phyloP scores from a whole-genome alignment of 2,113 vertebrate genomes.

The Oreochromis niloticus region DNA sequence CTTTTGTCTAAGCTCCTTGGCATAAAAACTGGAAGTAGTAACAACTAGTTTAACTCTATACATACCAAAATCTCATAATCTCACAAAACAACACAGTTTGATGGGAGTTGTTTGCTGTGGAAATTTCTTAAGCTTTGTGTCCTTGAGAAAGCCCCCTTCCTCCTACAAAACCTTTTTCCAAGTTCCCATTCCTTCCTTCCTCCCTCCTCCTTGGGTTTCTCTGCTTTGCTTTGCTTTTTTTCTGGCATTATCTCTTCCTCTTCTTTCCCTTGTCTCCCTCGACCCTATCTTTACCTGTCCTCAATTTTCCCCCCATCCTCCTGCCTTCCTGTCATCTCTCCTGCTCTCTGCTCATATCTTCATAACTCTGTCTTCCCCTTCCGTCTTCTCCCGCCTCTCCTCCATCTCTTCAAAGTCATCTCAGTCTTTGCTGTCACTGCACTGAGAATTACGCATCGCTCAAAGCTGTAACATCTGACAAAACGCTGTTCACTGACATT shows the following conservation, averaged over 20 bases:
- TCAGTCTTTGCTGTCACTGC: constrained; percentile 34
- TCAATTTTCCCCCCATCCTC: background rate
- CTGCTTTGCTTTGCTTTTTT: background rate
- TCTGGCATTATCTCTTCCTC: background rate
- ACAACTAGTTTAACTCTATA: background rate
- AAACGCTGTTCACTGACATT: constrained; percentile 41
- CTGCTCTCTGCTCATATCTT: constrained; percentile 6
- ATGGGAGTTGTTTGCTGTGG: background rate
- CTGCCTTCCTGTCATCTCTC: background rate
- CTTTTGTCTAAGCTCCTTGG: background rate
- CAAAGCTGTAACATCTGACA: constrained; percentile 58
- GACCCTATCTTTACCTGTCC: background rate
- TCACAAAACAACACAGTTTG: background rate
- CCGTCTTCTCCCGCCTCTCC: constrained; percentile 11
- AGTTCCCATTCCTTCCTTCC: background rate
- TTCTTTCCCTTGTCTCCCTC: background rate
- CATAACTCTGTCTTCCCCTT: constrained; percentile 17
- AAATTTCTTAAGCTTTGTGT: background rate
- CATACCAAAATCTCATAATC: background rate
- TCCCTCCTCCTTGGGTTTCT: background rate
- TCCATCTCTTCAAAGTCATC: constrained; percentile 50
- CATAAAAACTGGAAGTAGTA: background rate
- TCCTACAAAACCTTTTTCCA: background rate
- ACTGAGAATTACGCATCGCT: constrained; percentile 50
- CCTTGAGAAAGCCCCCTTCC: background rate